Base-by-base conservation (phyloP, 2,113 vertebrate genomes). In the Rhinolophus sinicus region DNA sequence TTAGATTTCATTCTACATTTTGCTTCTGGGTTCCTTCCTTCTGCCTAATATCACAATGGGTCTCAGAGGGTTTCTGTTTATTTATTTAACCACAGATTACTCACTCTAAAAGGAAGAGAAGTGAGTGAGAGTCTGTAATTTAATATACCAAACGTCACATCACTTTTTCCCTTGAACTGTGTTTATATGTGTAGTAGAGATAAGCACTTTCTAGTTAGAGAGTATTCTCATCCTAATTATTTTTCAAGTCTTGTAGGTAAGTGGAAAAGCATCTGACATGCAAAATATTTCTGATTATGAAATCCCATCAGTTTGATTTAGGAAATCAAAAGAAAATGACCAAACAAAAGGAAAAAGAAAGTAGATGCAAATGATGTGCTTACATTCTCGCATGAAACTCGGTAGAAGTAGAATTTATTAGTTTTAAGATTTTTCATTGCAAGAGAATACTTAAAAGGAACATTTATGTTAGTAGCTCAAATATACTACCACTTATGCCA, bases 371-470 rank as follows among this genome's bases (percentile, higher is more conserved):
- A 18, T 75, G n/a, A 78, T 28, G 52, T 84, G n/a, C 47, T 90
- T 80, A 47, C 22, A 77, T 67, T 87, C 40, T 38, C 12, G 2
- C 56, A 44, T 77, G 33, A 91, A 77, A 81, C 11, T 85, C 56
- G 44, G 69, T 15, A 84, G 47, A 84, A 88, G 52, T 8, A 40
- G 50, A 18, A 19, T 91, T 86, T 83, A 77, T 54, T 80, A 64
- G 33, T 88, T 52, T 90, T 40, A 76, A 86, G 24, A 70, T 28
- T 77, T 92, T 91, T 95, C 24, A 88, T 35, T 40, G 69, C 35
- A 84, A 94, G 72, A 88, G 92, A 95, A 93, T 95, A 93, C 76
- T 85, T 95, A 96, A 94, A 93, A 96, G 60, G 62, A 86, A 64
- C 85, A 54, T 77, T 94, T 90, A 93, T 96, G 93, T 93, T 60